Evolutionary conservation across 2,888 invertebrate species (phyloP).

Genomic region (Clepsis dumicolana): DNA sequence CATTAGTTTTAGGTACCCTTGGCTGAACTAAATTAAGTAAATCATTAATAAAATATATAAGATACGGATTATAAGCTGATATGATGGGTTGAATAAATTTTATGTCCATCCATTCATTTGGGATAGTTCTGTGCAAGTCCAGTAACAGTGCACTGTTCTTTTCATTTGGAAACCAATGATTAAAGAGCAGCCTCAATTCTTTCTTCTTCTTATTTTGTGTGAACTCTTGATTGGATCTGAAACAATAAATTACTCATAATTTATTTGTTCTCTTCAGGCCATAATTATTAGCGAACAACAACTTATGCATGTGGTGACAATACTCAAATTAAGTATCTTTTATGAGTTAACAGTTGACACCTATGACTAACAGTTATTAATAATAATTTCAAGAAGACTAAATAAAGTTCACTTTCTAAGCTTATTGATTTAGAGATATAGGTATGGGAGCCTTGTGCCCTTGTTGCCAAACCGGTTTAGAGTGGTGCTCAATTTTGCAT

Average conservation of each 20-base stretch:
- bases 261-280: background rate
- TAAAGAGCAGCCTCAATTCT: conserved; percentile 66
- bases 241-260: background rate
- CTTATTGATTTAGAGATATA: too few relatives aligned
- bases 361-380: too few relatives aligned
- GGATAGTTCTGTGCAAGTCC: conserved; percentile 68
- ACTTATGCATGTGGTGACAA: too few relatives aligned
- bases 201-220: conserved; percentile 59
- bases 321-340: too few relatives aligned
- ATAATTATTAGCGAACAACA: background rate
- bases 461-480: too few relatives aligned
- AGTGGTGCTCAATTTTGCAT: too few relatives aligned
- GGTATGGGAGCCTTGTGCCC: too few relatives aligned
- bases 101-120: conserved; percentile 66
- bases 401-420: too few relatives aligned
- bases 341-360: too few relatives aligned
- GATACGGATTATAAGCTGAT: conserved; percentile 71
- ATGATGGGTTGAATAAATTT: conserved; percentile 72
- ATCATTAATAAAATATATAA: conserved; percentile 69
- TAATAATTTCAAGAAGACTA: too few relatives aligned
- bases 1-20: conserved; percentile 58
- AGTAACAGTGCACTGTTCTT: conserved; percentile 63
- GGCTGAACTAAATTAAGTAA: conserved; percentile 69
- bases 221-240: conserved; percentile 56
- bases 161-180: conserved; percentile 76